phyloP scores from a whole-genome alignment of 1,140 invertebrate species.

The Drosophila virilis region DNA sequence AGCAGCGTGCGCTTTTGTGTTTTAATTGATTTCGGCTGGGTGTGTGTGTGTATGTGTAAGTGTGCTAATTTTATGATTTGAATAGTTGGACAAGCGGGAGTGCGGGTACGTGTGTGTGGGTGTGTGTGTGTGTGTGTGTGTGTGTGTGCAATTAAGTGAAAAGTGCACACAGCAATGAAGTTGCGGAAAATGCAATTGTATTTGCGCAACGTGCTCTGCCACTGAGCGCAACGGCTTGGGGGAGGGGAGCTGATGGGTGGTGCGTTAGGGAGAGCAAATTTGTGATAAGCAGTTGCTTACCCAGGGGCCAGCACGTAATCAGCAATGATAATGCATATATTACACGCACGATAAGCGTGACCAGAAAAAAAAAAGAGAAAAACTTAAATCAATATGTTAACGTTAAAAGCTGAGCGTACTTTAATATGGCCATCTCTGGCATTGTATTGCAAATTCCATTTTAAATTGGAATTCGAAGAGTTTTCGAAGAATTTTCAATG shows the following conservation, averaged over 20 bases:
- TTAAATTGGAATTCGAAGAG: too few relatives aligned
- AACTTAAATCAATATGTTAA: not conserved
- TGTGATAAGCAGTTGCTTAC: conserved; percentile 25
- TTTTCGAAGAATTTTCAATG: too few relatives aligned
- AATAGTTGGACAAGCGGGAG: conserved; percentile 43
- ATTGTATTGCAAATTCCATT: too few relatives aligned
- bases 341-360: conserved; percentile 36
- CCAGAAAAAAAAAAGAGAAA: not conserved
- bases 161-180: conserved; percentile 70
- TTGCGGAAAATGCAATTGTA: conserved; percentile 66
- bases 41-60: conserved; percentile 41
- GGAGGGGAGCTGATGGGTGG: not conserved
- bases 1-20: conserved; percentile 64
- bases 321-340: conserved; percentile 42
- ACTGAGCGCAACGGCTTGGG: not conserved
- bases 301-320: conserved; percentile 23
- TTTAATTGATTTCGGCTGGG: conserved; percentile 69
- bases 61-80: conserved; percentile 77
- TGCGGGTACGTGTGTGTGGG: conserved; percentile 9
- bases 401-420: not conserved
- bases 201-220: conserved; percentile 41
- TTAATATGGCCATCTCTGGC: too few relatives aligned
- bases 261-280: not conserved
- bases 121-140: conserved; percentile 32
- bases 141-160: conserved; percentile 75